These are phyloP conservation scores for Myripristis jacobus DNA, from an alignment of 2,797 vertebrate genomes.

Conservation along the genomic window DNA sequence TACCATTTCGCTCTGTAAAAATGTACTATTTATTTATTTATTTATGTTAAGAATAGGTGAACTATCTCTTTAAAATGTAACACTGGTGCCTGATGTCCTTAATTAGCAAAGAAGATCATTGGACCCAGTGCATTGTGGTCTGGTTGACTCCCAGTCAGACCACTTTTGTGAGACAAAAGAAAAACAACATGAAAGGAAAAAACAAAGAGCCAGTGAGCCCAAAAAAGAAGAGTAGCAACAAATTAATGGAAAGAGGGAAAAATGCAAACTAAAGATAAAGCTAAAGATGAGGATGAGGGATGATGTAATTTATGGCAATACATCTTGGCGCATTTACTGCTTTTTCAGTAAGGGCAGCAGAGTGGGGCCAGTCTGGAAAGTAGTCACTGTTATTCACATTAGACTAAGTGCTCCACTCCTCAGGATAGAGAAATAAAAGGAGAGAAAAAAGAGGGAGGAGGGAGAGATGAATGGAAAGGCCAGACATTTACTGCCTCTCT, in stretches of 20 bases:
- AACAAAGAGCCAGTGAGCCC: not conserved
- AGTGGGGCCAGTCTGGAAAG: conserved; percentile 54
- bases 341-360: conserved; percentile 58
- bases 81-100: too few species aligned
- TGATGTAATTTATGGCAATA: conserved; percentile 66
- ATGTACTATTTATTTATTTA: too few species aligned
- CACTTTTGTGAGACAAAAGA: too few species aligned
- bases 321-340: conserved; percentile 67
- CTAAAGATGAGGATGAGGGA: conserved; percentile 4
- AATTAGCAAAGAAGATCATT: too few species aligned
- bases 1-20: too few species aligned
- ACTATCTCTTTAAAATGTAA: too few species aligned
- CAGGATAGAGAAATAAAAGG: conserved; percentile 9
- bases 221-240: conserved; percentile 11
- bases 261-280: conserved; percentile 19
- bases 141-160: too few species aligned
- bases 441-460: conserved; percentile 5
- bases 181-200: not conserved
- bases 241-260: conserved; percentile 25
- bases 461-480: conserved; percentile 48
- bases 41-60: too few species aligned
- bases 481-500: conserved; percentile 73
- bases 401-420: conserved; percentile 72
- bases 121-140: too few species aligned
- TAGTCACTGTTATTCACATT: conserved; percentile 67